Conservation (phyloP, 2,113 vertebrate genomes). For the Syngnathus typhle region DNA sequence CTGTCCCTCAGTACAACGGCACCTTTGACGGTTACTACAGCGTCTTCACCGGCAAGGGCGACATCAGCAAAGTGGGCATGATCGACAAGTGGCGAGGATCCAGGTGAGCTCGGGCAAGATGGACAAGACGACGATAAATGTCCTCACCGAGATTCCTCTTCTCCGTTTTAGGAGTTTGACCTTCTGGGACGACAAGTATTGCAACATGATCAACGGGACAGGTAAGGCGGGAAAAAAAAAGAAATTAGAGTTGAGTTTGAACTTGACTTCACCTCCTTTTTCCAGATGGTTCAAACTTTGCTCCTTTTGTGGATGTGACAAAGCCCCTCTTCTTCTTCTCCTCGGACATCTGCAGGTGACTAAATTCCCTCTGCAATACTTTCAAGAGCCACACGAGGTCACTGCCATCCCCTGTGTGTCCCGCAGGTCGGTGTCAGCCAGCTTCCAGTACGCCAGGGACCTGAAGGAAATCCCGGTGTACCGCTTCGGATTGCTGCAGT, state of each 20-base stretch:
- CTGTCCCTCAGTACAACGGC: constrained; percentile 77
- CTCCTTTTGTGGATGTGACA: constrained; percentile 79
- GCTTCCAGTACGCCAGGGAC: constrained; percentile 47
- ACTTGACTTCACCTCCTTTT: not conserved
- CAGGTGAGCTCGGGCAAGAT: constrained; percentile 62
- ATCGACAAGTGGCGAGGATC: constrained; percentile 78
- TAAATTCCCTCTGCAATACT: not conserved
- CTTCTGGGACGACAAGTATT: constrained; percentile 78
- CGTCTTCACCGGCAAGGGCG: constrained; percentile 77
- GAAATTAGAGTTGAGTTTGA: not conserved
- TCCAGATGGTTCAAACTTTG: constrained; percentile 85
- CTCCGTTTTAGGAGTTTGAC: constrained; percentile 55
- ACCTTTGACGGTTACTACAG: constrained; percentile 80
- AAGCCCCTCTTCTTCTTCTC: constrained; percentile 79
- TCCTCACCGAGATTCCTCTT: not conserved
- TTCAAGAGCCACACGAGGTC: constrained; percentile 48
- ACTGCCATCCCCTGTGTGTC: constrained; percentile 12
- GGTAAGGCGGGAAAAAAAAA: constrained; percentile 64
- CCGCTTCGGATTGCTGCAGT: constrained; percentile 71
- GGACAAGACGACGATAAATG: not conserved
- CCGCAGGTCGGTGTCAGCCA: constrained; percentile 82
- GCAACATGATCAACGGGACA: constrained; percentile 91
- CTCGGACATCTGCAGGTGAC: constrained; percentile 92
- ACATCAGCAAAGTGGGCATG: constrained; percentile 74
- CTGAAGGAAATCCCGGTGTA: constrained; percentile 86